Evolutionary conservation across 2,113 vertebrate species (phyloP), one percentile per base, ranked within the genome.

Genomic region (Desmodus rotundus): DNA sequence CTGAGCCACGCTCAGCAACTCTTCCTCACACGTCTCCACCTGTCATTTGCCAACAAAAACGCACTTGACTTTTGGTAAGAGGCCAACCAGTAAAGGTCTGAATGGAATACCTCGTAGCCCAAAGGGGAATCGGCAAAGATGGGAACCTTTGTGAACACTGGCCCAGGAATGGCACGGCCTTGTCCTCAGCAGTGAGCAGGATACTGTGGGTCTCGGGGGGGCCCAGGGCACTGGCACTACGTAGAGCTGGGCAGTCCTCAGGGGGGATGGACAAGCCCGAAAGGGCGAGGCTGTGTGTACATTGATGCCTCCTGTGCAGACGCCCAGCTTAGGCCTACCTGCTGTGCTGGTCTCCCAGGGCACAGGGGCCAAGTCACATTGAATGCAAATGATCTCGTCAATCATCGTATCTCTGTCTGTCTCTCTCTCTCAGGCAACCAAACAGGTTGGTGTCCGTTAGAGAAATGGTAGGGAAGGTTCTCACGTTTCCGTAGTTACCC

Each of bases 341-440:
- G 94, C n/a, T 41, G 88, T 3, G 28, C 54, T 52, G 80, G 87
- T 33, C 68, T 92, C 87, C 87, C 94, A 95, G 47, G 95, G 86
- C 5, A 96, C 73, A 38, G 77, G 93, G 17, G 93, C 89, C 82
- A 97, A 36, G 24, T 96, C 91, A 47, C 72, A 88, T 7, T 90
- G 47, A 65, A 96, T 90, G 45, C 90, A 94, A 56, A 96, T 45
- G 63, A 96, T 94, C 52, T 22, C n/a, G 31, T 96, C 81, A 73
- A 77, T 92, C 89, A 96, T 96, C 68, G 1, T 61, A 0, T 61
- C n/a, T 68, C 65, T 24, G 36, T 41, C 68, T 85, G 72, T 93
- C 52, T 93, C 52, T 82, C 56, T 86, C 28, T 89, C 10, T 61
- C 24, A 61, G 36, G 38, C 47, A 85, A 52, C 56, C 67, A 61